Evolutionary conservation across 2,797 vertebrate species (phyloP), one percentile per base, ranked within the genome.

Genomic region (Microhierax caerulescens): DNA sequence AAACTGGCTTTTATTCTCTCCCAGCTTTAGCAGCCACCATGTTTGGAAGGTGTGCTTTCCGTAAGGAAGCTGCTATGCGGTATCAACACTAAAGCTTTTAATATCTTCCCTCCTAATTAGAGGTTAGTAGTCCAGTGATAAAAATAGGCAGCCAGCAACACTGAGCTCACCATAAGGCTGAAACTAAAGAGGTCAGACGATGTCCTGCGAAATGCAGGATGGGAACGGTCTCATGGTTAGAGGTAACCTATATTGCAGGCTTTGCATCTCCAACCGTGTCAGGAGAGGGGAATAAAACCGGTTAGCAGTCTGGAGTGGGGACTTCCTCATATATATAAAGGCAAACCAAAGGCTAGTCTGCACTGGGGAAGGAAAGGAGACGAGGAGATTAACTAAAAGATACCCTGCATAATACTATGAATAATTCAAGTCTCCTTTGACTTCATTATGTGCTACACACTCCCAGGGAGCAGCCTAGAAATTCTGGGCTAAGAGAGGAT

Each of bases 91-190:
- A 64, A 89, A 95, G 78, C 83, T 95, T 92, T 93, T 93, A 93
- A 82, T 93, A 87, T 83, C 81, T 88, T 90, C 18, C 78, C 61
- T 89, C 51, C 81, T 96, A 93, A 94, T 94, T 94, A 93, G 81
- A 91, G 90, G 95, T 94, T 97, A 96, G 93, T 92, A 90, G 92
- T 83, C 84, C 84, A 91, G 75, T 63, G 93, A 93, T 37, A 89
- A 91, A 97, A 95, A 97, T 85, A 97, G 95, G 74, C 75, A 60
- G 88, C 34, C 0, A 0, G 67, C 77, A 83, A 59, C 1, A 3
- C 34, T 91, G 70, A 95, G 93, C 65, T 97, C 77, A 82, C 37
- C 48, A 7, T 51, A 74, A 2, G 0, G 37, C 50, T 0, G 0
- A 93, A 50, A 27, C 68, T 93, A 77, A 91, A 77, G 76, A 88